Evolutionary conservation across 2,797 vertebrate species (phyloP).

Genomic region (Notoglanidium macrostoma): DNA sequence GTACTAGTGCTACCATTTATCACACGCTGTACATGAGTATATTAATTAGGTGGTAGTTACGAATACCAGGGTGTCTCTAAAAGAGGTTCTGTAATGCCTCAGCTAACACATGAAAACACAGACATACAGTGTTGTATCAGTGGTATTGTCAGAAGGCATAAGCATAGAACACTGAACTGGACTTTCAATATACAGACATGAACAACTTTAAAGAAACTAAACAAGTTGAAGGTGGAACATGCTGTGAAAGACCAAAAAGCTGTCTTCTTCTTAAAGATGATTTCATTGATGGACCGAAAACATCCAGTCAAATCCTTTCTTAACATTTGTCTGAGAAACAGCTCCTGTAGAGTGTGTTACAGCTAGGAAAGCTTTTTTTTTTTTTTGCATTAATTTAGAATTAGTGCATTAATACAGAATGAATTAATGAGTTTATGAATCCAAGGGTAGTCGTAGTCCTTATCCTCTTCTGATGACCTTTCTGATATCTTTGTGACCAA

Average conservation of each 20-base stretch:
- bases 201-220: not conserved
- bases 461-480: not conserved
- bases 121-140: not conserved
- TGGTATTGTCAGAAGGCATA: not conserved
- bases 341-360: not conserved
- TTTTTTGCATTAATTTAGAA: not conserved
- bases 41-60: not conserved
- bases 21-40: not conserved
- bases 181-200: not conserved
- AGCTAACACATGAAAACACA: not conserved
- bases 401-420: not conserved
- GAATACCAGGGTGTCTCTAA: not conserved
- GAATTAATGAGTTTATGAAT: not conserved
- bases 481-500: too few species aligned
- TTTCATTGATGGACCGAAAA: not conserved
- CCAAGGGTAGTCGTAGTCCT: not conserved
- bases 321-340: not conserved
- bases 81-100: not conserved
- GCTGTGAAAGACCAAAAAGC: not conserved
- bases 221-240: not conserved
- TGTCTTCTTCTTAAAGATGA: not conserved
- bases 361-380: not conserved
- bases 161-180: not conserved
- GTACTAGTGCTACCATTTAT: not conserved
- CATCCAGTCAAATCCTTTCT: not conserved